Percentiles rank a stretch among this genome's conserved stretches.
These are phyloP conservation scores for Tenualosa ilisha DNA, from an alignment of 2,797 vertebrate genomes.

Conservation along the genomic window DNA sequence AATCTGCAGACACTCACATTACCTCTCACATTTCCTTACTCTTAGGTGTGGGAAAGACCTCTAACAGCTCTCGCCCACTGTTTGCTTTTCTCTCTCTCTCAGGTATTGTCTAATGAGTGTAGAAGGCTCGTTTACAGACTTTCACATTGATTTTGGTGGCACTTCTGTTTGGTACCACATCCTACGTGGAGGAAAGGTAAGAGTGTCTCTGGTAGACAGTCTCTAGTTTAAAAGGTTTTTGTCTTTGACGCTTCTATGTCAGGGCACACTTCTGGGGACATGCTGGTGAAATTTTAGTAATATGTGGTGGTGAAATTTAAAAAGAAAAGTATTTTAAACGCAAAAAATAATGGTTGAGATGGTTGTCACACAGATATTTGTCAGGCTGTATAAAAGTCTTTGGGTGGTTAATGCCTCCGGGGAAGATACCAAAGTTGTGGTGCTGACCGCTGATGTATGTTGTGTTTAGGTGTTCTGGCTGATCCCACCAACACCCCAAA, in stretches of 20 bases:
- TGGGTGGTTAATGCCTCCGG: too few relatives aligned
- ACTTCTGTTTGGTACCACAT: constrained; percentile 99
- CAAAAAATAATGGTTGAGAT: too few relatives aligned
- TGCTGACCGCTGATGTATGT: background rate
- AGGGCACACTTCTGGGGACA: background rate
- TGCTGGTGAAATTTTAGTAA: too few relatives aligned
- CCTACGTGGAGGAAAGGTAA: constrained; percentile 93
- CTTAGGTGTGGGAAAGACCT: background rate
- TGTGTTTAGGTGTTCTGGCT: constrained; percentile 91
- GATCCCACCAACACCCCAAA: constrained; percentile 93
- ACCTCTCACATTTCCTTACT: background rate
- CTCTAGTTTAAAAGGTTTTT: background rate
- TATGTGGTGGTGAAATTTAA: too few relatives aligned
- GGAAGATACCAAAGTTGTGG: background rate
- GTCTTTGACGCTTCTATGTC: background rate
- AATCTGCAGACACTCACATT: background rate
- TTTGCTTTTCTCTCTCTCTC: background rate
- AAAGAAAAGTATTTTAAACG: too few relatives aligned
- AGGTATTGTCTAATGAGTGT: constrained; percentile 99
- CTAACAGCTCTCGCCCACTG: background rate
- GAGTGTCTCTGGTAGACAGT: background rate
- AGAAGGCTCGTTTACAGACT: constrained; percentile 97
- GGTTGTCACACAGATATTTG: too few relatives aligned
- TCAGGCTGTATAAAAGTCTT: too few relatives aligned
- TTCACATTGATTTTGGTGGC: constrained; percentile 97